Evolutionary conservation across 2,113 vertebrate genomes (phyloP).

Genomic region (Eubucco bourcierii): DNA sequence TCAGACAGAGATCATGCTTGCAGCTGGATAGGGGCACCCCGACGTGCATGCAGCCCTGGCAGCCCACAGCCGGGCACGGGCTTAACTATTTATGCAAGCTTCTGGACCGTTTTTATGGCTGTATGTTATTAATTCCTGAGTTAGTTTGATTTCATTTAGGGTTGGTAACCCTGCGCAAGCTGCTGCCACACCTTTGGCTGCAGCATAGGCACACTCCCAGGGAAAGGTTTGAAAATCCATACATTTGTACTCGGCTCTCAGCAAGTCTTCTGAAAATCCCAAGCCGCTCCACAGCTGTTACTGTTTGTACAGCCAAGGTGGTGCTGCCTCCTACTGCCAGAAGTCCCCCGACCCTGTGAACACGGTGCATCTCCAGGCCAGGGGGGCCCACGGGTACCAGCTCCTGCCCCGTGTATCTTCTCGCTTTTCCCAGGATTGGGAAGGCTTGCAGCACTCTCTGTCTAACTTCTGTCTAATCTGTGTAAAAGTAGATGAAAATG

Average conservation of each 20-base stretch:
- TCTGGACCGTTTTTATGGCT: background rate
- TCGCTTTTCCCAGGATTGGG: background rate
- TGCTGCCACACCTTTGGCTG: background rate
- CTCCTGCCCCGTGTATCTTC: background rate
- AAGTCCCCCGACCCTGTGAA: conserved; percentile 18
- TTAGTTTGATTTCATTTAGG: background rate
- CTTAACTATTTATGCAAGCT: background rate
- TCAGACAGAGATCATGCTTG: background rate
- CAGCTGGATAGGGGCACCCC: background rate
- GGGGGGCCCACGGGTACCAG: background rate
- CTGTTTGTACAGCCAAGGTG: conserved; percentile 53
- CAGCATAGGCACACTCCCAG: background rate
- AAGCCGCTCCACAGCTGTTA: background rate
- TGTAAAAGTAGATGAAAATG: background rate
- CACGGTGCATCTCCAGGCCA: background rate
- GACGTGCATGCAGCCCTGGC: background rate
- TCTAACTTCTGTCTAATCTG: background rate
- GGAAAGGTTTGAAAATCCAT: background rate
- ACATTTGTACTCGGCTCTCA: background rate
- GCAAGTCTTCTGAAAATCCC: background rate
- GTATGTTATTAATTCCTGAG: accelerated
- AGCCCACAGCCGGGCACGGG: background rate
- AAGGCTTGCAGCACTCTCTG: background rate
- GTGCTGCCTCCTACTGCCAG: conserved; percentile 68
- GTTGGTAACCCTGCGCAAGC: background rate